Evolutionary conservation across 2,888 invertebrate species (phyloP), one percentile per base, ranked within the genome.

Genomic region (Selenia dentaria): DNA sequence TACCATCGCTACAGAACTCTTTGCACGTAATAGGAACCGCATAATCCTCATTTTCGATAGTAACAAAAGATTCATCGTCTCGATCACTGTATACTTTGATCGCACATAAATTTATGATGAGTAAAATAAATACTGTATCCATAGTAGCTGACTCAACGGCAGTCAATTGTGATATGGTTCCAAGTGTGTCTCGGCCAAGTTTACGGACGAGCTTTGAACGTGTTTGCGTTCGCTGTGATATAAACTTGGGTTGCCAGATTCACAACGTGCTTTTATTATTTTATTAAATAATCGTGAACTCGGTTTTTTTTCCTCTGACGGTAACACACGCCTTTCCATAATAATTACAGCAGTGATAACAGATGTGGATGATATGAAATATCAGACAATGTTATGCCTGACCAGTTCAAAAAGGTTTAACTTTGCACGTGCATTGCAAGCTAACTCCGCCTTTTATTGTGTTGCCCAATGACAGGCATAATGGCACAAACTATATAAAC

Each of bases 21-120:
- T 48, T 46, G 45, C 79, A 79, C 2, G 46, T 32, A 9, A 52
- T 38, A 1, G 83, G 65, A 6, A 49, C 48, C 4, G 80, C 77
- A 40, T 78, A 79, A 5, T 68, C 55, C 20, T 57, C 59, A 12
- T 74, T 67, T 13, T 67, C 63, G 14, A 64, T 42, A 1, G 57
- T 44, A 16, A 67, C 53, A n/a, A 46, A 59, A 0, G 47, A 57
- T 16, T 69, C 73, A 16, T 72, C 70, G 31, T 70, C 48, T 22
- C 6, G 2, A 22, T 24, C 53, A 42, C 46, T 57, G 25, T 44
- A 37, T 48, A 46, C 42, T 22, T 52, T 28, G 36, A 43, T 48
- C 5, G 22, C 22, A 27, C 29, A 39, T 12, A 56, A 37, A 28
- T 57, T 40, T 35, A 57, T 9, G 24, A 29, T 20, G n/a, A 49